Evolutionary conservation across 1,140 invertebrate genomes (phyloP).

Genomic region (Trichoplusia ni): DNA sequence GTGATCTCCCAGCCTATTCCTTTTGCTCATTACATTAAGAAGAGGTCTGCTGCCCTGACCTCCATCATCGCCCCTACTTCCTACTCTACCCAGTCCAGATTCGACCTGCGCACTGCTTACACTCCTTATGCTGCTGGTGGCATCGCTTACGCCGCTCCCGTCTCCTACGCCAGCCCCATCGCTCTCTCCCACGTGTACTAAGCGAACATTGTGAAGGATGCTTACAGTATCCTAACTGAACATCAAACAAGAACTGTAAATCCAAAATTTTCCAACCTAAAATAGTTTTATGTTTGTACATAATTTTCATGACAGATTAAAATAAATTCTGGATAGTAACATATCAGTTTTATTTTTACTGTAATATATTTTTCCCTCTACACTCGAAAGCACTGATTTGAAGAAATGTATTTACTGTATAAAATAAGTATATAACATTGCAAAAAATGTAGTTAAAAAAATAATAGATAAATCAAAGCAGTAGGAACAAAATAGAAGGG

Average conservation of each 20-base stretch:
- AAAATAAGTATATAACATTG: too few species aligned
- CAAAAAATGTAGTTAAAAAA: too few species aligned
- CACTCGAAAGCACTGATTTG: too few species aligned
- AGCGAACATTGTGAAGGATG: not conserved
- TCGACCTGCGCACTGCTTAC: conserved; percentile 47
- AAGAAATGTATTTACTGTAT: too few species aligned
- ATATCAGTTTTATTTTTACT: not conserved
- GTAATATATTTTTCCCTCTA: too few species aligned
- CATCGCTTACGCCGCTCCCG: conserved; percentile 51
- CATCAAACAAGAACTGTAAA: not conserved
- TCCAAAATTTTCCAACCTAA: not conserved
- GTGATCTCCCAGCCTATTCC: conserved; percentile 40
- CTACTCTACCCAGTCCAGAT: conserved; percentile 54
- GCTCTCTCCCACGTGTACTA: conserved; percentile 39
- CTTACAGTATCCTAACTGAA: not conserved
- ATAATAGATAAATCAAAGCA: too few species aligned
- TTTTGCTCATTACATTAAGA: conserved; percentile 67
- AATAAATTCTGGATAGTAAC: conserved; percentile 6
- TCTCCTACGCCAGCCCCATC: conserved; percentile 51
- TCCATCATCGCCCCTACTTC: conserved; percentile 50
- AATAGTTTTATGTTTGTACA: conserved; percentile 7
- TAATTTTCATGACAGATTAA: conserved; percentile 1
- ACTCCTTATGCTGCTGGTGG: conserved; percentile 47
- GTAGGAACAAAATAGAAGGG: too few species aligned
- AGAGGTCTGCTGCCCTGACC: conserved; percentile 56